Evolutionary conservation across 2,113 vertebrate species (phyloP).

Genomic region (Isurus oxyrinchus): DNA sequence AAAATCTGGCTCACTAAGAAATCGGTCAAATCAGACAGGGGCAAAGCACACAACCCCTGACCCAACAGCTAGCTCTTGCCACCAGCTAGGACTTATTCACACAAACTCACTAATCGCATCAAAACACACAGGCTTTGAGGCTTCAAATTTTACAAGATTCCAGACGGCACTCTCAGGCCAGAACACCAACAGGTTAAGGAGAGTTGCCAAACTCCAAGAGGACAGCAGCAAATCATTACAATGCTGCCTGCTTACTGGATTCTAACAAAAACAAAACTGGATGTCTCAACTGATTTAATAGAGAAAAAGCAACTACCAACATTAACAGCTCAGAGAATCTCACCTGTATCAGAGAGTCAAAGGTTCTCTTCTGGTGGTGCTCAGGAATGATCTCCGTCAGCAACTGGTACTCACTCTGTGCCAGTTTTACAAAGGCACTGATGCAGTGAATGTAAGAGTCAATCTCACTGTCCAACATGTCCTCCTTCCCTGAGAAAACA

Average conservation of each 20-base stretch:
- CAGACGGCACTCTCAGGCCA: background rate
- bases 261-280: background rate
- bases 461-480: constrained; percentile 86
- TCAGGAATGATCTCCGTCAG: constrained; percentile 83
- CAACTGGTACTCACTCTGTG: constrained; percentile 87
- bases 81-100: background rate
- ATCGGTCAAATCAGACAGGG: background rate
- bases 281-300: background rate
- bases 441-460: constrained; percentile 93
- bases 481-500: constrained; percentile 74
- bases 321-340: background rate
- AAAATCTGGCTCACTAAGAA: background rate
- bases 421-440: constrained; percentile 91
- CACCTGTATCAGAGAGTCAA: constrained; percentile 97
- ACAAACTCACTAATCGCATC: background rate
- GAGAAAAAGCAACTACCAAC: background rate
- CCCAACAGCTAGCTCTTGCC: background rate
- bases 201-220: background rate
- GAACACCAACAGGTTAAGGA: background rate
- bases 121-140: background rate
- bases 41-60: background rate
- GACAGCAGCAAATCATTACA: background rate
- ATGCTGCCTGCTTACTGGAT: background rate
- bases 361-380: constrained; percentile 97
- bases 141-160: background rate